Evolutionary conservation across 1,140 invertebrate species (phyloP).

Genomic region (Penaeus japonicus): DNA sequence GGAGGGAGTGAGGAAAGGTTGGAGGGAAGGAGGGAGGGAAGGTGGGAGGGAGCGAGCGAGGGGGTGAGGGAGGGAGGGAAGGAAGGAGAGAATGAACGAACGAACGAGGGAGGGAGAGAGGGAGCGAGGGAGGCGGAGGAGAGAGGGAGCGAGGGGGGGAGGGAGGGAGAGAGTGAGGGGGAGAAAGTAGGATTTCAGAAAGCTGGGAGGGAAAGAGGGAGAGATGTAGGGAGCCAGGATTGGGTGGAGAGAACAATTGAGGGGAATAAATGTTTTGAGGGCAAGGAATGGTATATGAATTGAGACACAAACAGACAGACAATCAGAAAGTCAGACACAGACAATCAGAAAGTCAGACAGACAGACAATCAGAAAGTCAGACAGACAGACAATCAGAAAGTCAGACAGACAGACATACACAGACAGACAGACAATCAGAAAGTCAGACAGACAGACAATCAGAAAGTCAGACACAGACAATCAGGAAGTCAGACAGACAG

Average conservation of each 20-base stretch:
- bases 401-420: too few relatives aligned
- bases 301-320: too few relatives aligned
- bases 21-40: neutral
- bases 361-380: too few relatives aligned
- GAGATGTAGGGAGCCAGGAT: neutral
- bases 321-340: too few relatives aligned
- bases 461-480: too few relatives aligned
- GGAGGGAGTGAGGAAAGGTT: neutral
- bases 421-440: too few relatives aligned
- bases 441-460: too few relatives aligned
- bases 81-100: neutral
- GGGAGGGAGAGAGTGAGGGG: neutral
- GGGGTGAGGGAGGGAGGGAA: neutral
- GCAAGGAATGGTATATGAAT: neutral
- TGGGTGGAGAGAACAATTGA: neutral
- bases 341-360: too few relatives aligned
- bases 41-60: neutral
- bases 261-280: neutral
- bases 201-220: neutral
- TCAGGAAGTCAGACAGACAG: too few relatives aligned
- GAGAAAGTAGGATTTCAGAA: neutral
- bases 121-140: neutral
- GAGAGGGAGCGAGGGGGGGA: neutral
- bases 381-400: too few relatives aligned
- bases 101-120: too few relatives aligned